phyloP scores from a whole-genome alignment of 1,140 invertebrate species.

The Nasonia longicornis region DNA sequence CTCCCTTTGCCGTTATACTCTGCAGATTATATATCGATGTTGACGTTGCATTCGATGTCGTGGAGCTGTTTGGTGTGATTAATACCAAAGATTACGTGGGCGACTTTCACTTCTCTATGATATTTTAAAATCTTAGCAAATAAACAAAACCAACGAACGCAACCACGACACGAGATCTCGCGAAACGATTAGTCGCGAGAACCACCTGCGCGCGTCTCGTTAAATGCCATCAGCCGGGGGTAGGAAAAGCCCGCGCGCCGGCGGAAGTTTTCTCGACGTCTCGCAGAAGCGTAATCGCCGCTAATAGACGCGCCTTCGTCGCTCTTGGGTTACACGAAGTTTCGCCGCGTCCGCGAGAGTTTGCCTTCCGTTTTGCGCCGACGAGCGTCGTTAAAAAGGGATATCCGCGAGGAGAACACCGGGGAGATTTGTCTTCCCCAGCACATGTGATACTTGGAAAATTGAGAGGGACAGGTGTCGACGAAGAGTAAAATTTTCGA shows the following conservation, averaged over 20 bases:
- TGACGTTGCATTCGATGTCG: constrained; percentile 59
- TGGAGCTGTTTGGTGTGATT: constrained; percentile 59
- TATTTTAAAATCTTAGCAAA: neutral
- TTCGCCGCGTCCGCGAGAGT: neutral
- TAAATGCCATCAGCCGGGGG: constrained; percentile 46
- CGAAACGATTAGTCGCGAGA: neutral
- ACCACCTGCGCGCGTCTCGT: constrained; percentile 55
- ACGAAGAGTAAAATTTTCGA: neutral
- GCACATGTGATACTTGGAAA: neutral
- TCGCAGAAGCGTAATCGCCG: constrained; percentile 58
- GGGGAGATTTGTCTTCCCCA: no score
- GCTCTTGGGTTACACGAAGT: constrained; percentile 9
- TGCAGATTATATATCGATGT: constrained; percentile 50
- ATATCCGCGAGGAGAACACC: neutral
- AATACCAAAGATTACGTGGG: constrained; percentile 9
- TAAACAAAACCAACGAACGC: neutral
- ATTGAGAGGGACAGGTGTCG: neutral
- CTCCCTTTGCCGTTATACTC: neutral
- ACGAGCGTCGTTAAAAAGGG: constrained; percentile 8
- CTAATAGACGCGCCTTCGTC: constrained; percentile 62
- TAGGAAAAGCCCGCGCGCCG: constrained; percentile 50
- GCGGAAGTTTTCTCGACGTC: constrained; percentile 61
- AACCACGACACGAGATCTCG: neutral
- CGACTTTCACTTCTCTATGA: neutral
- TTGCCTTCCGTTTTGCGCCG: neutral